Base-by-base conservation (phyloP, 2,797 vertebrate species). In the Sebastes paucispinis region DNA sequence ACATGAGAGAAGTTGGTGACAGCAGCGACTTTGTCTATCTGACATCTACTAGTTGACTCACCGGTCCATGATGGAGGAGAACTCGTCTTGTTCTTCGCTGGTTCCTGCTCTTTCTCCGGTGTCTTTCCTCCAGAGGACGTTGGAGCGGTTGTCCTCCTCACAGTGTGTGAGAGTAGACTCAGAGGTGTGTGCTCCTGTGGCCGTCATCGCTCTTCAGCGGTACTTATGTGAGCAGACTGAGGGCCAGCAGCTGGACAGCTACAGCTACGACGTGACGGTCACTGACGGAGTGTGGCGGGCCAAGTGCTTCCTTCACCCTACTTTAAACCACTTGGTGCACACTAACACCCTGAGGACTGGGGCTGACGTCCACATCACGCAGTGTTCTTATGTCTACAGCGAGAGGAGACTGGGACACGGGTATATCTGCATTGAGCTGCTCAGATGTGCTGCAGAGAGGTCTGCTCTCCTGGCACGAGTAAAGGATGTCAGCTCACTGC, bases 261-360 rank as follows among this genome's bases (percentile, higher is more conserved):
- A 96, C 87, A 94, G 86, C 88, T 98, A 97, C 82, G 98, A 99
- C 13, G 67, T 98, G 84, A 98, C 96, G 0, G 22, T 98, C 6
- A 96, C 95, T 0, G 97, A 98, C 13, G 96, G 97, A 5, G 75
- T 78, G 0, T 94, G 86, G 79, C 80, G 79, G 58, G 91, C 94
- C 16, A 97, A 96, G 5, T 98, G 97, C 80, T 81, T 87, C 63
- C 87, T 98, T 20, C 90, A 94, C 39, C 84, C 93, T 1, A 52
- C 63, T 22, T 90, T 98, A 14, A 95, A 92, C 36, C 77, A 79
- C 16, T 84, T 97, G 62, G 95, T 98, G 1, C 94, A 96, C 74
- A 89, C 77, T 2, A 97, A 96, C 89, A 47, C 54, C 12, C 93
- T 98, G 50, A 94, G 92, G 29, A 94, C 93, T 3, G 98, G 98